Evolutionary conservation across 2,113 vertebrate genomes (phyloP), one percentile per base, ranked within the genome.

Genomic region (Cygnus atratus): DNA sequence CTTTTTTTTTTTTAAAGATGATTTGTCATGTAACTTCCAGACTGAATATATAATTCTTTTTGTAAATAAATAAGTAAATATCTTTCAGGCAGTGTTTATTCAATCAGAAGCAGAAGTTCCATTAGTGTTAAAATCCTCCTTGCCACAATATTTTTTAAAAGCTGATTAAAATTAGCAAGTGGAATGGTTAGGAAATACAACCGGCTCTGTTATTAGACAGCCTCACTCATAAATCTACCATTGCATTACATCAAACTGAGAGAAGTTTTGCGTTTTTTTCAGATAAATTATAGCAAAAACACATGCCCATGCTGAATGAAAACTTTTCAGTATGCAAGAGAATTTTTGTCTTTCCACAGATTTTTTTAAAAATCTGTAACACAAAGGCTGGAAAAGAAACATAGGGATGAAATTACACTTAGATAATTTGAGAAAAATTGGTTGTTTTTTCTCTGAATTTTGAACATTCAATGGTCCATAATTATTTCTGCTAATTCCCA

Each of bases 1-100:
- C 75, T 80, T 20, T 37, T 92, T 35, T 61, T 62, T 86, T 87
- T 90, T 70, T 44, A 44, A 22, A 93, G 43, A 35, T 71, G 29
- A 86, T 95, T 95, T 92, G 67, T 75, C 58, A 71, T 14, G 24
- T 29, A 75, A 82, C 62, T 84, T 92, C 57, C 76, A 87, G 52
- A 90, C 21, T 5, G 6, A 93, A 92, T 5, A 76, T 7, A 82
- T 11, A 15, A 55, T 41, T 70, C 10, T 48, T 48, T 48, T 22
- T 11, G 7, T 44, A 37, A 61, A 61, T 37, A 63, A 63, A 41
- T 63, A 39, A 63, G 20, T 41, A 41, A 18, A 41, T 19, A 28
- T 18, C 7, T 11, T 65, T 41, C 29, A 41, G 37, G 37, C 62
- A 65, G 39, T 20, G 17, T 87, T 88, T 82, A 81, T 61, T 82